phyloP scores from a whole-genome alignment of 2,113 vertebrate genomes.

The Strigops habroptila region DNA sequence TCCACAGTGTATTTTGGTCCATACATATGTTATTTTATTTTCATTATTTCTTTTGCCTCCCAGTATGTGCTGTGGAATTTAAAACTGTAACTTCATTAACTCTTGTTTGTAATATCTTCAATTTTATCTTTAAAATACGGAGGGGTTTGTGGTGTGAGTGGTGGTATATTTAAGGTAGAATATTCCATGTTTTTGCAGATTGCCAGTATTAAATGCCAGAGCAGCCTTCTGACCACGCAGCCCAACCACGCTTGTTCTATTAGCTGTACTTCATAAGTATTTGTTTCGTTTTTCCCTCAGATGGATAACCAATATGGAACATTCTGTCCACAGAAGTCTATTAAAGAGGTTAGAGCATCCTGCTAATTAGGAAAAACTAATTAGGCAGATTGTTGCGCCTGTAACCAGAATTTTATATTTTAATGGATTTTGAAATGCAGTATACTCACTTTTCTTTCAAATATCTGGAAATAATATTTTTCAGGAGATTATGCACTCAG shows the following conservation, averaged over 20 bases:
- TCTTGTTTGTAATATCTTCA: neutral
- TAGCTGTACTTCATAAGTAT: slow-evolving; percentile 58
- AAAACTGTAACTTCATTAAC: neutral
- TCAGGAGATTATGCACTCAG: neutral
- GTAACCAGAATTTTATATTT: slow-evolving; percentile 62
- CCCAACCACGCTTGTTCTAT: slow-evolving; percentile 49
- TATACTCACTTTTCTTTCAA: neutral
- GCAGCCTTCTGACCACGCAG: slow-evolving; percentile 34
- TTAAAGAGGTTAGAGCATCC: slow-evolving; percentile 63
- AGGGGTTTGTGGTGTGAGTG: neutral
- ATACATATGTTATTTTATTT: neutral
- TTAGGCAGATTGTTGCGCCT: slow-evolving; percentile 62
- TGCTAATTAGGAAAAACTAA: slow-evolving; percentile 68
- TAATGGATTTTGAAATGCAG: slow-evolving; percentile 18
- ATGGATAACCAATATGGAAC: slow-evolving; percentile 68
- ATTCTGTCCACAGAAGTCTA: slow-evolving; percentile 69
- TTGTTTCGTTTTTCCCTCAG: slow-evolving; percentile 52
- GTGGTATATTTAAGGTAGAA: neutral
- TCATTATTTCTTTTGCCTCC: neutral
- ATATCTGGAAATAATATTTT: neutral
- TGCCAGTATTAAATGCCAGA: neutral
- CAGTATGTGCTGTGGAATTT: neutral
- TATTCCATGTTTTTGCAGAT: neutral
- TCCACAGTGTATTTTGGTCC: neutral
- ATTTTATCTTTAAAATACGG: neutral